Evolutionary conservation across 2,113 vertebrate species (phyloP).

Genomic region (Xiphophorus hellerii): DNA sequence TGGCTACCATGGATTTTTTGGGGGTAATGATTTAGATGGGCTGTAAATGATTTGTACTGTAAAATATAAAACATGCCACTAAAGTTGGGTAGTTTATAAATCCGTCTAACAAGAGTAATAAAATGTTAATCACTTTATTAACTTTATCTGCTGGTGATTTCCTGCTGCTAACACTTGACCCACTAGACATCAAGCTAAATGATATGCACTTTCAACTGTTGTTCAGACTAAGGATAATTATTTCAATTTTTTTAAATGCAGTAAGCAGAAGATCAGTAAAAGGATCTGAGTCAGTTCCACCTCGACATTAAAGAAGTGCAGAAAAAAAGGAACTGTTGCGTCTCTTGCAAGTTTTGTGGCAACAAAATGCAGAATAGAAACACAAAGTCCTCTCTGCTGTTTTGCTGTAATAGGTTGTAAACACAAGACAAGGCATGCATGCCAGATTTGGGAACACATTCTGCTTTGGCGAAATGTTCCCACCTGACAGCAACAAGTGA

Average conservation of each 20-base stretch:
- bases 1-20: not conserved
- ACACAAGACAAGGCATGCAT: not conserved
- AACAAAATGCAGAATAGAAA: slow-evolving; percentile 44
- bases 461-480: slow-evolving; percentile 1
- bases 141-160: not conserved
- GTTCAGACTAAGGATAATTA: not conserved
- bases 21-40: not conserved
- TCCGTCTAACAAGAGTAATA: not conserved
- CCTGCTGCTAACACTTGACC: not conserved
- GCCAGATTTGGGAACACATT: slow-evolving; percentile 2
- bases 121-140: not conserved
- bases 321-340: slow-evolving; percentile 15
- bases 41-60: not conserved
- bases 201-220: not conserved
- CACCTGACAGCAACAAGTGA: not conserved
- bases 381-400: not conserved
- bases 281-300: not conserved
- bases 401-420: not conserved
- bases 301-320: slow-evolving; percentile 1
- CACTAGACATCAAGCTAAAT: not conserved
- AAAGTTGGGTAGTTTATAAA: not conserved
- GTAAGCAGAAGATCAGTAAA: not conserved
- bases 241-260: not conserved
- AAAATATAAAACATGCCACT: not conserved
- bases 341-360: slow-evolving; percentile 10